Conservation (phyloP, 1,140 invertebrate species). For the Drosophila setifemur region DNA sequence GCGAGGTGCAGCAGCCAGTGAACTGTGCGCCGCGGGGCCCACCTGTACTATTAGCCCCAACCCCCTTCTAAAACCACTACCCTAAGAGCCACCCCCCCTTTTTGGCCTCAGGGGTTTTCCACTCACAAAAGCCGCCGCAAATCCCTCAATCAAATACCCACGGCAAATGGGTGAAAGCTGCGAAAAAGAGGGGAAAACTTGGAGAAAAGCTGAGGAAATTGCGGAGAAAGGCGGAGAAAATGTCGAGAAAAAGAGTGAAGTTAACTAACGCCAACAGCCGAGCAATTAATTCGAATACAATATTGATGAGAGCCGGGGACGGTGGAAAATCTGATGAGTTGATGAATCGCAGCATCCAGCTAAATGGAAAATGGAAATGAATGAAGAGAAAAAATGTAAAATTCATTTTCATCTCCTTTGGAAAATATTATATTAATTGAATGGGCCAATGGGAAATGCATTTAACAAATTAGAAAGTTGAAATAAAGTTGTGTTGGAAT, state of each 20-base stretch:
- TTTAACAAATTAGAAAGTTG: no score
- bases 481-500: no score
- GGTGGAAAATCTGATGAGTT: neutral
- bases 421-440: no score
- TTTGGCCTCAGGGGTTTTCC: neutral
- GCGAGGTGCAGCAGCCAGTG: constrained; percentile 10
- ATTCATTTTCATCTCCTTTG: no score
- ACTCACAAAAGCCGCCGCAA: constrained; percentile 18
- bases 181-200: neutral
- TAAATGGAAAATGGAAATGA: neutral
- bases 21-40: neutral
- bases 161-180: constrained; percentile 15
- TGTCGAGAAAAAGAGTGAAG: neutral
- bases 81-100: neutral
- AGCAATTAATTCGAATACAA: constrained; percentile 29
- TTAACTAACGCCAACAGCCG: constrained; percentile 21
- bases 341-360: neutral
- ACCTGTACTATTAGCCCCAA: constrained; percentile 14
- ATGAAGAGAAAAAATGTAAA: no score
- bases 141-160: constrained; percentile 34
- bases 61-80: no score
- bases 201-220: neutral
- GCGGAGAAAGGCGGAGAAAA: neutral
- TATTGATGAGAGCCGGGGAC: constrained; percentile 2
- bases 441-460: no score